Base-by-base conservation (phyloP, 2,797 vertebrate species). In the Miichthys miiuy region DNA sequence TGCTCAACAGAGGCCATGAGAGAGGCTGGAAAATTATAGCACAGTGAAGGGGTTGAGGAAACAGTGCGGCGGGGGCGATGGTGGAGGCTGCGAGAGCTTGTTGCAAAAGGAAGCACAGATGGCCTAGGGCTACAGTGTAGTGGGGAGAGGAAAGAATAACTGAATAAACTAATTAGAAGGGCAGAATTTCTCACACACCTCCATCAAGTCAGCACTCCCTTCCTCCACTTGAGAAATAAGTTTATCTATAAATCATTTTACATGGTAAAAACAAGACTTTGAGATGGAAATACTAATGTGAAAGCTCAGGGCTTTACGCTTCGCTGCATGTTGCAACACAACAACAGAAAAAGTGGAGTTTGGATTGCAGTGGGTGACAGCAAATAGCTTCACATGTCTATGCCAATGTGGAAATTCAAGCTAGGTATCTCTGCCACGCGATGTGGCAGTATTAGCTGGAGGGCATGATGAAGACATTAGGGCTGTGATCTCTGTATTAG, bases 161-260 rank as follows among this genome's bases (percentile, higher is more conserved):
- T 80, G 87, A 85, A 91, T 87, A 85, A 90, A 90, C 82, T 89
- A 85, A 93, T 94, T 92, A 90, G 81, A 87, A 79, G 80, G 79
- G 66, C 79, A 81, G 68, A 27, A 79, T 86, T 87, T 91, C 83
- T 90, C 78, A 87, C 73, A 79, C 84, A 86, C 81, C 75, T 90
- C 69, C 66, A 67, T 73, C 68, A 81, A 81, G 72, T 68, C 81
- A 77, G 69, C 79, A 30, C 52, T 63, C 63, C 30, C 56, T 34
- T 23, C 61, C 72, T 67, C 70, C 18, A 13, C 76, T 69, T 62
- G 41, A 65, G 80, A 80, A 78, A 71, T 16, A 58, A 18, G 47
- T 65, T 79, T 74, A 64, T 80, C 76, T 80, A 48, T 72, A 76
- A 86, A 73, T 72, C 61, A 75, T 48, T 75, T 68, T 12, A 41